Evolutionary conservation across 1,140 invertebrate genomes (phyloP).

Genomic region (Physella acuta): DNA sequence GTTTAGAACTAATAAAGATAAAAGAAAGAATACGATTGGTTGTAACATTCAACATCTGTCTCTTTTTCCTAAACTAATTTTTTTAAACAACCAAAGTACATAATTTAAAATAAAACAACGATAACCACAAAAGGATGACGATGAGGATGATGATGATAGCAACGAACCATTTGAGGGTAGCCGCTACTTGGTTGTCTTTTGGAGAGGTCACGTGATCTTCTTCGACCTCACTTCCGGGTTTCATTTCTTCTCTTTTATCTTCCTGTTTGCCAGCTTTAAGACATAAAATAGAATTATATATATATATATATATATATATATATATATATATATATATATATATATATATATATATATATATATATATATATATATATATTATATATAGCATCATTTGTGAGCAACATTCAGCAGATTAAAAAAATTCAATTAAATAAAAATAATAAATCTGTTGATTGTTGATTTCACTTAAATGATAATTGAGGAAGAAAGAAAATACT

Average conservation of each 20-base stretch:
- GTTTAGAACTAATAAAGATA: no score
- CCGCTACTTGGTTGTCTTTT: constrained; percentile 28
- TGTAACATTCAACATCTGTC: no score
- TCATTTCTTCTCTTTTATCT: not conserved
- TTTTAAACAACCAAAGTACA: not conserved
- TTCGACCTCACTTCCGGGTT: not conserved
- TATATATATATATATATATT: not conserved
- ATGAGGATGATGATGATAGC: not conserved
- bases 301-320: not conserved
- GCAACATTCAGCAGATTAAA: not conserved
- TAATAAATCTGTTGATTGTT: no score
- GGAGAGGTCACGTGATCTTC: constrained; percentile 9
- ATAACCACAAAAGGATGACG: not conserved
- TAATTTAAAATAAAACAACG: not conserved
- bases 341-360: not conserved
- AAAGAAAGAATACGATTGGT: no score
- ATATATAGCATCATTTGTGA: not conserved
- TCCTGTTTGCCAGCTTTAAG: not conserved
- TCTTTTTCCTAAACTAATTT: no score
- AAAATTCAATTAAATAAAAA: not conserved
- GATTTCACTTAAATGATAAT: no score
- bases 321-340: not conserved
- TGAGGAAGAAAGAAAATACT: no score
- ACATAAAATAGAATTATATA: not conserved
- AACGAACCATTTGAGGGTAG: constrained; percentile 25